Conservation (phyloP, 2,888 invertebrate genomes). For the Globia sparganii region DNA sequence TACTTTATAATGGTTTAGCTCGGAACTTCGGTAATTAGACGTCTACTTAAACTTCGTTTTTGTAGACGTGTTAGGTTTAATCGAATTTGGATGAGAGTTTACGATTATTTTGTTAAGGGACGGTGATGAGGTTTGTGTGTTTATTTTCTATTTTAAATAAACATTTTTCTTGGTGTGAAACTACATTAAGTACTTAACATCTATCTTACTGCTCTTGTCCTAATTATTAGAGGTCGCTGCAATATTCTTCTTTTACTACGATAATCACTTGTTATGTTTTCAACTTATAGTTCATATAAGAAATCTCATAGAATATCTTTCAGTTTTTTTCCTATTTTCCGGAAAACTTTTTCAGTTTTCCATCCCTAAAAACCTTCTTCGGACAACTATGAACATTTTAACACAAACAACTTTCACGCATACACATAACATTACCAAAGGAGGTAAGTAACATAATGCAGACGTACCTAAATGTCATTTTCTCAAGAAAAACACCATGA, state of each 20-base stretch:
- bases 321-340: neutral
- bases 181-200: neutral
- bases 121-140: neutral
- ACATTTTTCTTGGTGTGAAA: neutral
- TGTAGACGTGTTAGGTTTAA: conserved; percentile 56
- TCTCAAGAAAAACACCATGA: neutral
- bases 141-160: neutral
- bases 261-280: neutral
- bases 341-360: neutral
- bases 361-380: neutral
- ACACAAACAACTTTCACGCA: no score
- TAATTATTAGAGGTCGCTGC: neutral
- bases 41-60: conserved; percentile 69
- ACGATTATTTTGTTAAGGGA: conserved; percentile 36
- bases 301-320: neutral
- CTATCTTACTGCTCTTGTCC: neutral
- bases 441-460: neutral
- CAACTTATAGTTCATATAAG: neutral
- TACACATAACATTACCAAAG: neutral
- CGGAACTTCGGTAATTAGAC: conserved; percentile 83
- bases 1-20: conserved; percentile 81
- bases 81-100: conserved; percentile 50
- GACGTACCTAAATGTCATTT: no score
- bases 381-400: no score
- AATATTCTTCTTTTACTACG: neutral